Evolutionary conservation across 64 coral and sea anemone genomes (phyloP).

Genomic region (Montipora capricornis): DNA sequence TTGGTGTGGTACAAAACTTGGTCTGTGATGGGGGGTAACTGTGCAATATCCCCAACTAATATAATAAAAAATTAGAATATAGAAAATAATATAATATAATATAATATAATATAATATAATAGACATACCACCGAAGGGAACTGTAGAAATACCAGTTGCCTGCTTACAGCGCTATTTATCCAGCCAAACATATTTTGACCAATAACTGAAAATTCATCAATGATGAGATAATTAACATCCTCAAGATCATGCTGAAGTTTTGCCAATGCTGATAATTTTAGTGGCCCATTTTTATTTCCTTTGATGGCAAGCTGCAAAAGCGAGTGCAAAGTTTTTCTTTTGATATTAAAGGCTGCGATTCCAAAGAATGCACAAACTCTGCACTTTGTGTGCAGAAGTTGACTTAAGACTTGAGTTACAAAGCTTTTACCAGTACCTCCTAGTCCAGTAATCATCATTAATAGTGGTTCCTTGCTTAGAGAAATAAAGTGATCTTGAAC

Average conservation of each 20-base stretch:
- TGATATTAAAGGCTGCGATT: slow-evolving; percentile 74
- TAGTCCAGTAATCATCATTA: slow-evolving; percentile 53
- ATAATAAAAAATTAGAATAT: neutral
- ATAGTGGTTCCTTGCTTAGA: slow-evolving; percentile 6
- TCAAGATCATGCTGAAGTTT: slow-evolving; percentile 50
- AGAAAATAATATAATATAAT: slow-evolving; percentile 33
- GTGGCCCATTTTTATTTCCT: slow-evolving; percentile 26
- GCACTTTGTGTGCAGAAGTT: slow-evolving; percentile 14
- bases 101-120: slow-evolving; percentile 25
- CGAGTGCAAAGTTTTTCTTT: slow-evolving; percentile 69
- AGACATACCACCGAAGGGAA: slow-evolving; percentile 62
- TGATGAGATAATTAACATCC: slow-evolving; percentile 50
- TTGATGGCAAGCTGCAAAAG: slow-evolving; percentile 68
- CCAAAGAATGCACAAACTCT: slow-evolving; percentile 62
- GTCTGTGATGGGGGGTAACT: slow-evolving; percentile 48
- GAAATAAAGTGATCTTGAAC: neutral
- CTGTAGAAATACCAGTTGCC: slow-evolving; percentile 33
- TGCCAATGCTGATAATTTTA: slow-evolving; percentile 53
- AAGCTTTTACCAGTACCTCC: slow-evolving; percentile 57
- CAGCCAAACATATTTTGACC: slow-evolving; percentile 67
- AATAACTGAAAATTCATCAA: slow-evolving; percentile 78
- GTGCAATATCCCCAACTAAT: slow-evolving; percentile 67
- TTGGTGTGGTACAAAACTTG: slow-evolving; percentile 60
- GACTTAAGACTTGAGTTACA: slow-evolving; percentile 25
- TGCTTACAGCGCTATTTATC: slow-evolving; percentile 51